Conservation (phyloP, 2,113 vertebrate genomes). For the Myotis lucifugus region DNA sequence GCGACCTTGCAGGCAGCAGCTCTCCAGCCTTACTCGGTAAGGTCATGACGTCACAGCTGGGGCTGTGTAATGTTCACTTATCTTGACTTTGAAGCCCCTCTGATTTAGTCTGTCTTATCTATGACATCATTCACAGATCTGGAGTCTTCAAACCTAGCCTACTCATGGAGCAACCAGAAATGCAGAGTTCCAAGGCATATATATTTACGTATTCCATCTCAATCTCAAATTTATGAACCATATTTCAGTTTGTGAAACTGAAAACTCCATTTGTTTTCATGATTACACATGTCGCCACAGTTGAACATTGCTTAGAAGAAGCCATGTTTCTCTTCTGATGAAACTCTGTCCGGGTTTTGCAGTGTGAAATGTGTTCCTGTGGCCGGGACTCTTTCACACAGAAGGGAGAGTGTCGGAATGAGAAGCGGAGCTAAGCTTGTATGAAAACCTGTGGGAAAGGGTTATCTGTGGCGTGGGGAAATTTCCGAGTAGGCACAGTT, state of each 20-base stretch:
- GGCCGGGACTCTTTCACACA: not conserved
- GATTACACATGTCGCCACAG: not conserved
- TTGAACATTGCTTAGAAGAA: not conserved
- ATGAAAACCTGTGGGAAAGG: not conserved
- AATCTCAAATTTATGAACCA: not conserved
- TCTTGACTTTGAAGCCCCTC: not conserved
- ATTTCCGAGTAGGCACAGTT: not conserved
- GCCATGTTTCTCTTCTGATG: not conserved
- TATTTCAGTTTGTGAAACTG: conserved; percentile 42
- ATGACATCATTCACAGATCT: not conserved
- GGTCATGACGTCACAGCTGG: too few relatives aligned
- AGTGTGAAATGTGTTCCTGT: not conserved
- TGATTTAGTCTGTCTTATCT: not conserved
- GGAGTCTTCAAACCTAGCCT: not conserved
- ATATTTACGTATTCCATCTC: not conserved
- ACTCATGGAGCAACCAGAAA: not conserved
- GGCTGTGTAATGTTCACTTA: not conserved
- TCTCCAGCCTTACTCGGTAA: not conserved
- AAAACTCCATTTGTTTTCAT: conserved; percentile 36
- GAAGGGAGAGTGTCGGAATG: not conserved
- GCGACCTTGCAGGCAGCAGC: not conserved
- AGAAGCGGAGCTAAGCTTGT: not conserved
- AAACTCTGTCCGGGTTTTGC: not conserved
- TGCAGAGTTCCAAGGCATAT: not conserved
- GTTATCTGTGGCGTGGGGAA: not conserved